Evolutionary conservation across 2,797 vertebrate species (phyloP), one percentile per base, ranked within the genome.

Genomic region (Enteromius mattozi): DNA sequence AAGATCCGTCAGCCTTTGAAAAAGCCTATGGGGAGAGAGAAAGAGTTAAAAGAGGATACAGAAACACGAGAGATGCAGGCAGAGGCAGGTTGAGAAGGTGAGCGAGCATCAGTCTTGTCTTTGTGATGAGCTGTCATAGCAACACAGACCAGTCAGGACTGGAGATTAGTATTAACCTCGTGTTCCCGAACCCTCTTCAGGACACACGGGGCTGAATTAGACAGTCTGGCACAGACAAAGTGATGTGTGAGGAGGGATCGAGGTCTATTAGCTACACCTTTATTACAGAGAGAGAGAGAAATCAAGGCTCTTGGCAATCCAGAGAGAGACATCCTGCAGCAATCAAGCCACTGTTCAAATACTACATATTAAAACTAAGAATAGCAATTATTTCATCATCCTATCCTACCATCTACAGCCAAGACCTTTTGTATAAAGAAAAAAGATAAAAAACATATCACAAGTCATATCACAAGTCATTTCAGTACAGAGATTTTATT

Each of bases 111-210:
- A 42, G 69, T 65, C 68, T 42, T 72, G 37, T 2, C 45, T 56
- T 59, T 59, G 45, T 75, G 78, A 85, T 74, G n/a, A 66, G 74
- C 82, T 83, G 69, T 74, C 56, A 80, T 79, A 85, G 59, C 42
- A 71, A 40, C 66, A 80, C 42, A 83, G 45, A 59, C 21, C 45
- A 2, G 30, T 83, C 59, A 66, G 71, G 45, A 65, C 59, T 75
- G 71, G 21, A 66, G 70, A 83, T 83, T 75, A 75, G 81, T 24
- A 76, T 83, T 83, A 54, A 84, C 66, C 82, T 78, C 0, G 5
- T 69, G 65, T 70, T 42, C 72, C 35, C 33, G 17, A 54, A 33
- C 51, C 68, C 54, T 80, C 66, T 49, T 63, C 66, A 61, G 70
- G 16, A 68, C 82, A 84, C 35, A 81, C 51, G 68, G 47, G n/a